Percentiles rank a stretch among this genome's conserved stretches.
These are phyloP conservation scores for Chitala chitala DNA, from an alignment of 2,113 vertebrate species.

Conservation along the genomic window DNA sequence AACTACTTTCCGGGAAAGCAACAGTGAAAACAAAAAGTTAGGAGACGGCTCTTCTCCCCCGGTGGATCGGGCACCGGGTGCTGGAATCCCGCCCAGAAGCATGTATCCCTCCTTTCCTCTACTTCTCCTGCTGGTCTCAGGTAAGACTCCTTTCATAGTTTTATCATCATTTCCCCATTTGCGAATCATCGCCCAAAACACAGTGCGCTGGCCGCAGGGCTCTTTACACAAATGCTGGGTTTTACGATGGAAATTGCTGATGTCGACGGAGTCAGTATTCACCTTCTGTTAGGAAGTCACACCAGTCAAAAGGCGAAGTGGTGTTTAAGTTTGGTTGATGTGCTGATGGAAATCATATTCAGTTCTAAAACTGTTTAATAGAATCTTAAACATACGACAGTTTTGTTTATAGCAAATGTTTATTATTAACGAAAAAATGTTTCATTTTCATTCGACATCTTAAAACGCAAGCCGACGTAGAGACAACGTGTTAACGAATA, in stretches of 20 bases:
- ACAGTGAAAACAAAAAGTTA: not conserved
- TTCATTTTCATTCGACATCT: not conserved
- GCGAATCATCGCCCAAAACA: too few species aligned
- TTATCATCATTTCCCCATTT: not conserved
- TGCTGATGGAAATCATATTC: too few species aligned
- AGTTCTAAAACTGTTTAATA: too few species aligned
- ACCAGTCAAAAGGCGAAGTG: too few species aligned
- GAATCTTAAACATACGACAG: too few species aligned
- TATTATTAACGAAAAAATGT: too few species aligned
- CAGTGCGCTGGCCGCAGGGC: not conserved
- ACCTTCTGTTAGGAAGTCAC: too few species aligned
- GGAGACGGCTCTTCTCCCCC: not conserved
- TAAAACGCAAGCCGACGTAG: not conserved
- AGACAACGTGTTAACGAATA: constrained; percentile 2
- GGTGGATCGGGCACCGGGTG: not conserved
- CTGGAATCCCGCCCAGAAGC: not conserved
- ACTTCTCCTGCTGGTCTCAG: constrained; percentile 49
- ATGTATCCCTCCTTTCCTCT: constrained; percentile 52
- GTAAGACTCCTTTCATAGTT: constrained; percentile 46
- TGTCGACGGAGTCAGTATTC: not conserved
- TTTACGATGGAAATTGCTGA: not conserved
- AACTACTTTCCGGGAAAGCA: not conserved
- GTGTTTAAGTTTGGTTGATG: too few species aligned
- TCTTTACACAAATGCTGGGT: not conserved
- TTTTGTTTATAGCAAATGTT: too few species aligned